Evolutionary conservation across 2,797 vertebrate species (phyloP).

Genomic region (Potorous gilbertii): DNA sequence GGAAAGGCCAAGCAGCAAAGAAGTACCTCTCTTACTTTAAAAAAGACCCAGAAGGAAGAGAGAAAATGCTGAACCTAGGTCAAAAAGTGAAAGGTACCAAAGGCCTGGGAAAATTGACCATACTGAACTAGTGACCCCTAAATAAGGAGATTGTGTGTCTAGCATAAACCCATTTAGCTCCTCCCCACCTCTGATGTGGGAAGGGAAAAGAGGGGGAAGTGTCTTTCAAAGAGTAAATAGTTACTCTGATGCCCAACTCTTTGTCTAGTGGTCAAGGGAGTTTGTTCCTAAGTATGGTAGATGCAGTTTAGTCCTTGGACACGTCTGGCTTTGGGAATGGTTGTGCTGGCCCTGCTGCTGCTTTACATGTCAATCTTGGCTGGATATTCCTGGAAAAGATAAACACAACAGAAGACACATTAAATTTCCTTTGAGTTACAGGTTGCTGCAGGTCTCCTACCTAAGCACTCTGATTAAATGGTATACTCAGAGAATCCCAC

Average conservation of each 20-base stretch:
- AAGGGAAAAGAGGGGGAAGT: constrained; percentile 46
- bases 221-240: neutral
- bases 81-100: constrained; percentile 60
- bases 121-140: constrained; percentile 54
- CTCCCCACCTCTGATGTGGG: constrained; percentile 52
- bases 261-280: constrained; percentile 61
- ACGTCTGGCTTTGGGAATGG: constrained; percentile 73
- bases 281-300: constrained; percentile 55
- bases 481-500: neutral
- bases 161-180: constrained; percentile 51
- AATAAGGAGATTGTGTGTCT: constrained; percentile 52
- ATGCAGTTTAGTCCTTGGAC: constrained; percentile 54
- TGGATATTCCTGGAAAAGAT: constrained; percentile 70
- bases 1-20: constrained; percentile 63
- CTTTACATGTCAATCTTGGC: constrained; percentile 70
- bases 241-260: constrained; percentile 35
- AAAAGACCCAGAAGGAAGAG: constrained; percentile 62
- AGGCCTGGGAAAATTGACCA: constrained; percentile 67
- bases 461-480: neutral
- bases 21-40: neutral
- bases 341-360: constrained; percentile 80
- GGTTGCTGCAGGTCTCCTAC: neutral
- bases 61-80: constrained; percentile 61
- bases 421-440: neutral
- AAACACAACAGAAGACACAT: neutral